Conservation (phyloP, 2,888 invertebrate genomes). For the Trachelus troglodyta region DNA sequence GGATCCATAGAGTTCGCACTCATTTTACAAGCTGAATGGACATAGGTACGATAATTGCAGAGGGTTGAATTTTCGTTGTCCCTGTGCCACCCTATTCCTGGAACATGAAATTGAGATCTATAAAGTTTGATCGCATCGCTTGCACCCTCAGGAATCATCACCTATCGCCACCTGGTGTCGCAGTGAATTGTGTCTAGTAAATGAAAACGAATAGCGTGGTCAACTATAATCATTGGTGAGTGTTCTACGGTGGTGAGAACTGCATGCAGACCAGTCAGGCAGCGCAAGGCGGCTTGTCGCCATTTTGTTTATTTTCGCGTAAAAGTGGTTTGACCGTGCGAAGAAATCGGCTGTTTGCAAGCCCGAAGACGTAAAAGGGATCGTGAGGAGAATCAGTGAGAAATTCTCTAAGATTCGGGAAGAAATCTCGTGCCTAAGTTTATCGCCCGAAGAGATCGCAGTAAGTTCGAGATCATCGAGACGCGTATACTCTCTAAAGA, state of each 20-base stretch:
- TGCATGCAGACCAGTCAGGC: conserved; percentile 3
- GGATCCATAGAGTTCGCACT: too few species aligned
- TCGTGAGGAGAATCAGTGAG: conserved; percentile 15
- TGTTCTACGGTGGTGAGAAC: not conserved
- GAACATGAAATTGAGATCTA: not conserved
- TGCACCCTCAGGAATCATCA: not conserved
- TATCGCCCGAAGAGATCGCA: not conserved
- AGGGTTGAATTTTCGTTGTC: too few species aligned
- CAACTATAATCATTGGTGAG: not conserved
- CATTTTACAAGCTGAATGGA: too few species aligned
- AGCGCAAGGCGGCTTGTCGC: conserved; percentile 65
- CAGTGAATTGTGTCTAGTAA: not conserved
- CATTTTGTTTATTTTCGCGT: conserved; percentile 87
- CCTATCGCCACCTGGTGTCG: not conserved
- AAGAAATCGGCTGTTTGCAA: not conserved
- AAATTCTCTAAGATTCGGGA: conserved; percentile 42
- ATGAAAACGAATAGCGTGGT: not conserved
- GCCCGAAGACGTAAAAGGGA: conserved; percentile 15
- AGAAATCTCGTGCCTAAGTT: conserved; percentile 45
- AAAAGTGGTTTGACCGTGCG: conserved; percentile 51
- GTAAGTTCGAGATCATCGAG: not conserved
- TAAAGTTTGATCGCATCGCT: not conserved
- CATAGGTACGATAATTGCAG: too few species aligned
- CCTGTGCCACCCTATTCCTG: not conserved
- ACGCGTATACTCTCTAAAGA: conserved; percentile 1